These are phyloP conservation scores for Mechanitis messenoides DNA, from an alignment of 2,888 invertebrate genomes.

Conservation along the genomic window DNA sequence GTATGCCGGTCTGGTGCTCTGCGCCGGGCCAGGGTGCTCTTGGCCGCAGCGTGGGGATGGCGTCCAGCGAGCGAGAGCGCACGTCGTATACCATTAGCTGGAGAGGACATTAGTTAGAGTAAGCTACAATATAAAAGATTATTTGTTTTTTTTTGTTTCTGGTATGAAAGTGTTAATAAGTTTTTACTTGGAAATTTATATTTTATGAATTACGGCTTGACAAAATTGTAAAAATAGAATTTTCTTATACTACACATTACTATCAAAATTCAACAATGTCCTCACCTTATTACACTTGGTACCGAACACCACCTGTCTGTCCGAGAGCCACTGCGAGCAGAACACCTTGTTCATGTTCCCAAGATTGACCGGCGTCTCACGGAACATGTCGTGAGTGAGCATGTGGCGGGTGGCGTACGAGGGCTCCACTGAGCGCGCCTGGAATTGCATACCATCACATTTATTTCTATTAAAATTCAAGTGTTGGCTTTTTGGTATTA, in stretches of 20 bases:
- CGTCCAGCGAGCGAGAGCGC: constrained; percentile 88
- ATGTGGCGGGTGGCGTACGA: constrained; percentile 92
- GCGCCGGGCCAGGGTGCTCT: constrained; percentile 72
- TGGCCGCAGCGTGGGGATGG: constrained; percentile 89
- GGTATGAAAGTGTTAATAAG: background rate
- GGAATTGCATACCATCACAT: constrained; percentile 20
- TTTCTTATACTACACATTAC: background rate
- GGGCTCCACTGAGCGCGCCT: constrained; percentile 80
- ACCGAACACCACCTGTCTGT: constrained; percentile 95
- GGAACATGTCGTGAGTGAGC: constrained; percentile 91
- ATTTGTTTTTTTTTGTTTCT: background rate
- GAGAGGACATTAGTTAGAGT: background rate
- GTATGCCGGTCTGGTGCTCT: constrained; percentile 90
- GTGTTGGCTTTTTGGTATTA: too few relatives aligned
- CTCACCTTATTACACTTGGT: constrained; percentile 96
- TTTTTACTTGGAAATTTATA: background rate
- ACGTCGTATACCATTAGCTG: constrained; percentile 95
- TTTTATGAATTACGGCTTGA: background rate
- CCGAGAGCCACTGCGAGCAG: constrained; percentile 96
- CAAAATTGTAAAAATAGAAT: too few relatives aligned
- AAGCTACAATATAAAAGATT: background rate
- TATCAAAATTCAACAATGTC: background rate
- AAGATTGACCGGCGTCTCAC: constrained; percentile 87
- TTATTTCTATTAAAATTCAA: background rate
- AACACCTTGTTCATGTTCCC: constrained; percentile 95